Evolutionary conservation across 2,888 invertebrate species (phyloP).

Genomic region (Polydrusus pterygomalis): DNA sequence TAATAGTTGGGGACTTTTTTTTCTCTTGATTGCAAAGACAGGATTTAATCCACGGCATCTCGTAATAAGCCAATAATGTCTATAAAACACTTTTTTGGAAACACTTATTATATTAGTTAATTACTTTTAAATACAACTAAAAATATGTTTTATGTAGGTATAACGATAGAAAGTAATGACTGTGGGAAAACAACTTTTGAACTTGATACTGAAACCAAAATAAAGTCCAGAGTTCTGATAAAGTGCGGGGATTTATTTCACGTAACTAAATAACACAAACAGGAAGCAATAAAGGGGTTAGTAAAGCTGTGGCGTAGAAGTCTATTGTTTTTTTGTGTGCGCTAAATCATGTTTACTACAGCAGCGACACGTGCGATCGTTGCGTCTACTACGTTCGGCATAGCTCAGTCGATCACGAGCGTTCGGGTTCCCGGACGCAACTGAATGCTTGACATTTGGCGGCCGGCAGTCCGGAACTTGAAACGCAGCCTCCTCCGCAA

Average conservation of each 20-base stretch:
- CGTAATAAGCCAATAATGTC: constrained; percentile 42
- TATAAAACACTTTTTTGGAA: constrained; percentile 13
- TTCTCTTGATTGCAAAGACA: constrained; percentile 73
- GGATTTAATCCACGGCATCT: constrained; percentile 73
- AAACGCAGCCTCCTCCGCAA: constrained; percentile 50
- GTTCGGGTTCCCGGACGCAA: constrained; percentile 69
- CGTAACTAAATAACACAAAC: constrained; percentile 16
- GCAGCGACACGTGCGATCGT: constrained; percentile 48
- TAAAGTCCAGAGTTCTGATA: constrained; percentile 11
- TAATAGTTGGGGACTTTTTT: constrained; percentile 71
- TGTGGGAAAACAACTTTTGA: background rate
- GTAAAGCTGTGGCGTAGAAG: constrained; percentile 37
- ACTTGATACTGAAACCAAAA: constrained; percentile 7
- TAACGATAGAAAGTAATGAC: too few species aligned
- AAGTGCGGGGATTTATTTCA: constrained; percentile 18
- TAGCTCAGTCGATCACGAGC: constrained; percentile 60
- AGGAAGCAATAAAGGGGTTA: constrained; percentile 29
- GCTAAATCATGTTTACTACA: constrained; percentile 37
- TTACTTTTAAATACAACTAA: background rate
- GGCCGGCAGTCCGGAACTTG: constrained; percentile 60
- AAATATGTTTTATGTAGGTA: background rate
- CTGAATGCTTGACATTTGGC: constrained; percentile 61
- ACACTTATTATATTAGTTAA: constrained; percentile 7
- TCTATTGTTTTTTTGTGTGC: constrained; percentile 25
- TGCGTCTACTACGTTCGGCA: constrained; percentile 54